Evolutionary conservation across 2,888 invertebrate species (phyloP).

Genomic region (Ashinkailepas kermadecensis): DNA sequence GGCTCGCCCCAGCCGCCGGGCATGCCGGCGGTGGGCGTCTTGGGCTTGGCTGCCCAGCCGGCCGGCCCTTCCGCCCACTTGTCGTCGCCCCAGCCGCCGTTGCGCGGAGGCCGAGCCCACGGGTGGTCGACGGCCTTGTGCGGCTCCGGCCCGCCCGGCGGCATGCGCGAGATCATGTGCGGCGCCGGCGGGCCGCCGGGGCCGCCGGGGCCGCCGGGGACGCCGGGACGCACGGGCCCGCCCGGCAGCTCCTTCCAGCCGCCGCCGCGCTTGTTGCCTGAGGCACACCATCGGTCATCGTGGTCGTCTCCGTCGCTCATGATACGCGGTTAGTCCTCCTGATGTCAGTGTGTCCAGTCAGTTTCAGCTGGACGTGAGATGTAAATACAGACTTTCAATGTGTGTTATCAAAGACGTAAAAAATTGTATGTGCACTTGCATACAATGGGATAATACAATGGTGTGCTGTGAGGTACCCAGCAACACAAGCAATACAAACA

Average conservation of each 20-base stretch:
- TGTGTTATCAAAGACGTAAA: no score
- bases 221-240: background rate
- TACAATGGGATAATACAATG: no score
- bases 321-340: no score
- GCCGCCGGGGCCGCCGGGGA: background rate
- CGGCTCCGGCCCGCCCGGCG: background rate
- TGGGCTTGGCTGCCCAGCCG: constrained; percentile 45
- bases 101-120: constrained; percentile 28
- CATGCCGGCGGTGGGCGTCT: constrained; percentile 38
- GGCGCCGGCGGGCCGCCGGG: background rate
- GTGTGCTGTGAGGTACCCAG: no score
- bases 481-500: no score
- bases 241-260: constrained; percentile 28
- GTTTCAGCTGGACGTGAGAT: no score
- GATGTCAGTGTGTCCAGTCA: no score
- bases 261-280: constrained; percentile 26
- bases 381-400: no score
- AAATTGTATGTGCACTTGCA: no score
- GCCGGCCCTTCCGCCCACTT: constrained; percentile 46
- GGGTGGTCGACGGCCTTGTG: constrained; percentile 28
- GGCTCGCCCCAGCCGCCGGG: constrained; percentile 46
- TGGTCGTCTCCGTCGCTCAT: no score
- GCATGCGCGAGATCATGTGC: background rate
- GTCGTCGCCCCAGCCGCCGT: constrained; percentile 40
- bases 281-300: background rate